Evolutionary conservation across 2,113 vertebrate species (phyloP).

Genomic region (Bujurquina vittata): DNA sequence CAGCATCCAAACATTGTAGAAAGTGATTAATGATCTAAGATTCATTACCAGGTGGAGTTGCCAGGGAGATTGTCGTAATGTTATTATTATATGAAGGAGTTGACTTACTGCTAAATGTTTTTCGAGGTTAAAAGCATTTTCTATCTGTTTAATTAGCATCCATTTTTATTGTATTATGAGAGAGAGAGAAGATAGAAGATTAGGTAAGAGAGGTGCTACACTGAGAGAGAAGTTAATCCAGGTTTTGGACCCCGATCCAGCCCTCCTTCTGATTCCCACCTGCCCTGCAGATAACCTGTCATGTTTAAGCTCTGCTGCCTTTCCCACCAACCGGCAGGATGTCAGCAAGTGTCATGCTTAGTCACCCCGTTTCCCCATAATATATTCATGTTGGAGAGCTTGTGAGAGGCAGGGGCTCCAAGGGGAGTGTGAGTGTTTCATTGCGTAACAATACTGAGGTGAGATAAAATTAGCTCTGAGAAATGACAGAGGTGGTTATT

Average conservation of each 20-base stretch:
- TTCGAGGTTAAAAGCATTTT: background rate
- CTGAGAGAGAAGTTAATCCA: constrained; percentile 8
- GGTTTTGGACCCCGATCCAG: background rate
- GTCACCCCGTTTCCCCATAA: constrained; percentile 34
- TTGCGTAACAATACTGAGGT: constrained; percentile 73
- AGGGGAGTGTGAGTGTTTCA: constrained; percentile 43
- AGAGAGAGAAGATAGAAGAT: background rate
- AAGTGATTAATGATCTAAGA: background rate
- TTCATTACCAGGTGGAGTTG: background rate
- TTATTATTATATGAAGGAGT: background rate
- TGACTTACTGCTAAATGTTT: background rate
- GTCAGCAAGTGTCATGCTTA: constrained; percentile 50
- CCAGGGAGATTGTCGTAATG: background rate
- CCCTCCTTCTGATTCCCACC: constrained; percentile 40
- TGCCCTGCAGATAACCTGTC: constrained; percentile 43
- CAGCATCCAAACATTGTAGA: background rate
- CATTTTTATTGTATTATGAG: background rate
- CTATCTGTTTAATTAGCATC: background rate
- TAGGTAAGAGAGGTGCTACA: background rate
- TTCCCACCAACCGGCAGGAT: background rate
- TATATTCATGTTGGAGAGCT: constrained; percentile 35
- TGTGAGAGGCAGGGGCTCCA: constrained; percentile 44
- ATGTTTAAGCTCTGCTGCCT: constrained; percentile 18
- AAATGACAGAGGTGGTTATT: constrained; percentile 73
- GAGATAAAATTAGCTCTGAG: constrained; percentile 69